Evolutionary conservation across 2,888 invertebrate genomes (phyloP).

Genomic region (Ormyrus labotus): DNA sequence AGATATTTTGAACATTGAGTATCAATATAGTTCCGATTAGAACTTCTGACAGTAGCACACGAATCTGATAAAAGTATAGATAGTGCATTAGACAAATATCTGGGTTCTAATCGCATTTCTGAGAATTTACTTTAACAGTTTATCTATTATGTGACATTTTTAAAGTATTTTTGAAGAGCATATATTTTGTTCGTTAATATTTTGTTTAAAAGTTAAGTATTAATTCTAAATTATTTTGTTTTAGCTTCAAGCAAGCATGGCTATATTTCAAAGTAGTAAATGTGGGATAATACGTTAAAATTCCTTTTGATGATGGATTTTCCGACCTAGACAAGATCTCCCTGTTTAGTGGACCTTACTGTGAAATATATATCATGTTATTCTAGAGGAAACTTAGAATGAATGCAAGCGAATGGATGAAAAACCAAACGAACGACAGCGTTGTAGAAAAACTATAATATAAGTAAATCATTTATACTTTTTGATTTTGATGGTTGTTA

Average conservation of each 20-base stretch:
- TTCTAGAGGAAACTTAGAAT: not conserved
- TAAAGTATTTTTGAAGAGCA: not conserved
- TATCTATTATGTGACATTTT: not conserved
- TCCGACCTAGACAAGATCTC: too few relatives aligned
- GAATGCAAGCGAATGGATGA: not conserved
- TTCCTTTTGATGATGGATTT: too few relatives aligned
- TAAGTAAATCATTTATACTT: too few relatives aligned
- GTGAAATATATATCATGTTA: not conserved
- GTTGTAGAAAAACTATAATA: not conserved
- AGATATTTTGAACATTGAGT: too few relatives aligned
- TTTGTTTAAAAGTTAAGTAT: not conserved
- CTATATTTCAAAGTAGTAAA: not conserved
- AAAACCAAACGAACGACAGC: not conserved
- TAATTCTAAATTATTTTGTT: not conserved
- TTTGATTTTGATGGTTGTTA: too few relatives aligned
- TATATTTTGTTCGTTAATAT: not conserved
- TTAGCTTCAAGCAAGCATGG: not conserved
- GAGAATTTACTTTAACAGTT: not conserved
- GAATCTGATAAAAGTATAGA: too few relatives aligned
- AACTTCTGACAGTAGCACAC: too few relatives aligned
- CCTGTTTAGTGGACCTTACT: too few relatives aligned
- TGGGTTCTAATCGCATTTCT: not conserved
- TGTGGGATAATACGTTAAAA: too few relatives aligned
- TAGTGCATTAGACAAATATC: too few relatives aligned
- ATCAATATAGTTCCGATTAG: too few relatives aligned